Evolutionary conservation across 2,797 vertebrate genomes (phyloP).

Genomic region (Antrozous pallidus): DNA sequence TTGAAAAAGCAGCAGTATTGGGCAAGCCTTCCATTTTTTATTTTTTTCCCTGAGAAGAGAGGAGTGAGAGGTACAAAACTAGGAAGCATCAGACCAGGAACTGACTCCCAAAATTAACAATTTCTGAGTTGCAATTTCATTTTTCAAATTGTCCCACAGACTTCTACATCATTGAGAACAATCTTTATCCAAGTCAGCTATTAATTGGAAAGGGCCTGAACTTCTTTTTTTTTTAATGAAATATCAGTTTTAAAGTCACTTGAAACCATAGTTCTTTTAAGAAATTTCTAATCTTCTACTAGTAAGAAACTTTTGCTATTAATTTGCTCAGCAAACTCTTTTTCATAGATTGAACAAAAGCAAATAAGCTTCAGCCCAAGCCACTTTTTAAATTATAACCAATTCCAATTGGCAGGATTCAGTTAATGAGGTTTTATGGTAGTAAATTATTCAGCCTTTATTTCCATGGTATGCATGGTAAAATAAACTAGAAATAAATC

Average conservation of each 20-base stretch:
- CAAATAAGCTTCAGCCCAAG: conserved; percentile 56
- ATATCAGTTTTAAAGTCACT: conserved; percentile 49
- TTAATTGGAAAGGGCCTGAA: conserved; percentile 14
- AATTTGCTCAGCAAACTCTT: conserved; percentile 59
- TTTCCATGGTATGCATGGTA: conserved; percentile 28
- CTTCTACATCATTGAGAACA: conserved; percentile 4
- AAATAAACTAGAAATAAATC: conserved; percentile 52
- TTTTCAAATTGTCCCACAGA: conserved; percentile 34
- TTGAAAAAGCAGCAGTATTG: conserved; percentile 69
- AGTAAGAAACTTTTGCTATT: conserved; percentile 30
- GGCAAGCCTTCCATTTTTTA: conserved; percentile 76
- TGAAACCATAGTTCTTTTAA: conserved; percentile 48
- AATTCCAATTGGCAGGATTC: conserved; percentile 54
- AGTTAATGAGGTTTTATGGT: conserved; percentile 57
- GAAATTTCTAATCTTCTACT: conserved; percentile 39
- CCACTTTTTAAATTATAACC: conserved; percentile 57
- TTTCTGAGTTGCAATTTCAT: conserved; percentile 23
- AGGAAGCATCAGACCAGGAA: too few species aligned
- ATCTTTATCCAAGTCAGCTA: conserved; percentile 17
- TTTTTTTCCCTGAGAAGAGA: conserved; percentile 53
- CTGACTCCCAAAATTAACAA: not conserved
- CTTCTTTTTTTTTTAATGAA: not conserved
- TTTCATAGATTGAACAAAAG: conserved; percentile 49
- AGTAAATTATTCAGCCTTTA: conserved; percentile 64
- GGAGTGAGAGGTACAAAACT: too few species aligned